phyloP scores from a whole-genome alignment of 2,113 vertebrate species.

The Melanerpes aurifrons region DNA sequence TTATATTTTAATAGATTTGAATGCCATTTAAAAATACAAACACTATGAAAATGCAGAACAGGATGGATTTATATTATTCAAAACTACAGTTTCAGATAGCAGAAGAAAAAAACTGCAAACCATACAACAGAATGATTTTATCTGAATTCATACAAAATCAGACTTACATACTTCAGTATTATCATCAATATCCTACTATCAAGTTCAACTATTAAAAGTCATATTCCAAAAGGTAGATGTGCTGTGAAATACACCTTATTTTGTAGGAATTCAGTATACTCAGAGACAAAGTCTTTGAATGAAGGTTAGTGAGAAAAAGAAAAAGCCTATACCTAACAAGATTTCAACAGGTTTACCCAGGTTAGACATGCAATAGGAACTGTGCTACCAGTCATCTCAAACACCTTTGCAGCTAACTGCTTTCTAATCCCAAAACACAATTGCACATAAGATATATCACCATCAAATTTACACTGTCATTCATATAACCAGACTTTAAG shows the following conservation, averaged over 20 bases:
- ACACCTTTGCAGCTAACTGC: neutral
- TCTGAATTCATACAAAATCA: neutral
- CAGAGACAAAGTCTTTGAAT: neutral
- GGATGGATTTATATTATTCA: neutral
- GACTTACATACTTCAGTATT: neutral
- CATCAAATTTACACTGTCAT: neutral
- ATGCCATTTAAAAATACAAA: neutral
- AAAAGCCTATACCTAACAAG: neutral
- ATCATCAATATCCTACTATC: neutral
- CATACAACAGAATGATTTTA: neutral
- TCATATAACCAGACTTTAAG: neutral
- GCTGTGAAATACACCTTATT: neutral
- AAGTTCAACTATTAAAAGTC: neutral
- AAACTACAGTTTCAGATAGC: neutral
- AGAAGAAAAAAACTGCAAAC: neutral
- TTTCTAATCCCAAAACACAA: neutral
- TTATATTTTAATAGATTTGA: neutral
- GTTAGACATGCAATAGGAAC: neutral
- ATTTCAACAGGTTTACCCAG: neutral
- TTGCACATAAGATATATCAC: neutral
- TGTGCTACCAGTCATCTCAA: neutral
- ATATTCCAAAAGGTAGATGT: neutral
- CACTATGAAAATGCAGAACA: neutral
- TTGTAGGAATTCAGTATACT: neutral
- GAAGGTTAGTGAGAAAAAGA: neutral